Evolutionary conservation across 1,140 invertebrate genomes (phyloP).

Genomic region (Temnothorax longispinosus): DNA sequence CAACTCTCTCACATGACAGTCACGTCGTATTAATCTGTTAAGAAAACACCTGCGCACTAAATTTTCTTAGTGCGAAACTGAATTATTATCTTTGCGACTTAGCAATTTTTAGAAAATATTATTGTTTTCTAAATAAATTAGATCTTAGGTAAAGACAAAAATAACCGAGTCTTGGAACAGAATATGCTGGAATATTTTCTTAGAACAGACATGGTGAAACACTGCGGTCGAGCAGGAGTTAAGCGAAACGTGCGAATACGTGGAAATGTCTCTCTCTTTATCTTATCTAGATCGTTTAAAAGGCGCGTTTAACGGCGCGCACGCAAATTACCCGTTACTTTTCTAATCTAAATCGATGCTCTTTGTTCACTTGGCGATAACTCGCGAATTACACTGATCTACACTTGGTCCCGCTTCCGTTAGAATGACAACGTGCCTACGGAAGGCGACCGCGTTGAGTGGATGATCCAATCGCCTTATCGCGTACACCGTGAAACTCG

Average conservation of each 20-base stretch:
- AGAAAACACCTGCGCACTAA: background rate
- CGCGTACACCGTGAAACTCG: slow-evolving; percentile 33
- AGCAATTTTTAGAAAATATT: background rate
- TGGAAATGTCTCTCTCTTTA: slow-evolving; percentile 40
- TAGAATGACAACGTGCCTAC: slow-evolving; percentile 1
- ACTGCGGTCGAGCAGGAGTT: background rate
- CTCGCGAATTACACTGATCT: slow-evolving; percentile 65
- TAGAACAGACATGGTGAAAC: background rate
- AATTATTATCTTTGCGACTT: background rate
- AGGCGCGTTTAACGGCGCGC: slow-evolving; percentile 68
- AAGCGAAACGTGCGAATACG: slow-evolving; percentile 31
- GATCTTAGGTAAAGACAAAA: background rate
- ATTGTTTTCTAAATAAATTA: background rate
- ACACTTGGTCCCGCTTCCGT: slow-evolving; percentile 60
- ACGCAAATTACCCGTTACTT: slow-evolving; percentile 66
- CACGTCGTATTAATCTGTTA: slow-evolving; percentile 14
- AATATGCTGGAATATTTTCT: background rate
- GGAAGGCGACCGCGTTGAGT: slow-evolving; percentile 18
- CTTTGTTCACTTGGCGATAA: slow-evolving; percentile 64
- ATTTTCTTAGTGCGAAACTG: slow-evolving; percentile 30
- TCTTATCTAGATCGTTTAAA: slow-evolving; percentile 62
- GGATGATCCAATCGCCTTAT: slow-evolving; percentile 45
- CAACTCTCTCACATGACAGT: background rate
- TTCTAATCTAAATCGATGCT: slow-evolving; percentile 70
- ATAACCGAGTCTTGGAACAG: background rate